Evolutionary conservation across 2,888 invertebrate species (phyloP), one percentile per base, ranked within the genome.

Genomic region (Sturmia bella): DNA sequence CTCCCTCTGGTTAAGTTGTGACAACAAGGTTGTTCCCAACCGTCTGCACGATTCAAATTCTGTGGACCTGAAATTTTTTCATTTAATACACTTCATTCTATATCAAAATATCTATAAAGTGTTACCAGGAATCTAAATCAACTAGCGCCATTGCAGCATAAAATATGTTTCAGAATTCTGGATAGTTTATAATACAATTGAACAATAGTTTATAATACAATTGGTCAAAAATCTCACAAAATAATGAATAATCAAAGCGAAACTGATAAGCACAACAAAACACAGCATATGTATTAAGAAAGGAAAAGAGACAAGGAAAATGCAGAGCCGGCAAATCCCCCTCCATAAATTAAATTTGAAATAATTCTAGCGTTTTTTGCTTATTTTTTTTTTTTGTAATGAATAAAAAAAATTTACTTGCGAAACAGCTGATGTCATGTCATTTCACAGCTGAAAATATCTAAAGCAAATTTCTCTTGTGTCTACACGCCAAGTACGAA

Each of bases 21-120:
- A 93, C 90, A 94, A 93, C 59, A 95, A 93, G 85, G 94, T 93
- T 56, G 93, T 91, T 85, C 92, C 92, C 21, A 94, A 87, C 79
- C 93, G 93, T 85, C 94, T 93, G 85, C 94, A 94, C 0, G 93
- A 92, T 85, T 94, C 94, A 88, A 93, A 92, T 87, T 95, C 94
- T 0, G 92, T 88, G 13, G 94, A 89, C 95, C 94, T 94, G 81
- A 6, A 32, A 32, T 6, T 7, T 32, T 32, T 32, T 7, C 5
- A 32, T 32, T 32, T 7, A 3, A 1, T 32, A 32, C 7, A 32
- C 9, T 5, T 7, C 27, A 27, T 9, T 7, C 9, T 56, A 32
- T 43, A 11, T 7, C 6, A 1, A 0, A 43, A 1, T 32, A 9
- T 50, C 1, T 39, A 5, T 45, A 32, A 57, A 81, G 76, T n/a